Evolutionary conservation across 2,888 invertebrate species (phyloP).

Genomic region (Mythimna lalbum): DNA sequence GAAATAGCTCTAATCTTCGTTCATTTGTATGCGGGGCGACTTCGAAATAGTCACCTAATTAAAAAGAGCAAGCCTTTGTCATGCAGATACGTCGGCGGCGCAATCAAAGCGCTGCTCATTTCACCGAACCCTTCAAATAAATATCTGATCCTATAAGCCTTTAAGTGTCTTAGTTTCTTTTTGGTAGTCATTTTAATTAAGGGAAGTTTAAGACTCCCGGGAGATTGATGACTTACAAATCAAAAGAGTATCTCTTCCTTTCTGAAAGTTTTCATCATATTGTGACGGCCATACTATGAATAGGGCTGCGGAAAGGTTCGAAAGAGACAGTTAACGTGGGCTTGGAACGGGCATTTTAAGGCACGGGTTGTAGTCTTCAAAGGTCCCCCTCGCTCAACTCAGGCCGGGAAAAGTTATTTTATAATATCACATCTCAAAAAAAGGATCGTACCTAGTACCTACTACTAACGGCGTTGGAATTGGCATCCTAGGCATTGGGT

Average conservation of each 20-base stretch:
- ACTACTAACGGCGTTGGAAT: slow-evolving; percentile 16
- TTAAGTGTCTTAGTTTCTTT: slow-evolving; percentile 68
- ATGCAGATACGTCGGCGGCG: slow-evolving; percentile 81
- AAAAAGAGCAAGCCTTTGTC: slow-evolving; percentile 84
- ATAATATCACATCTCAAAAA: too few relatives aligned
- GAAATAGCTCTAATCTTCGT: slow-evolving; percentile 77
- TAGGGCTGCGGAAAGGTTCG: background rate
- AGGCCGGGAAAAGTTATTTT: too few relatives aligned
- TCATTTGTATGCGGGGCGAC: slow-evolving; percentile 83
- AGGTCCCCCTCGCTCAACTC: too few relatives aligned
- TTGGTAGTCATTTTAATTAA: slow-evolving; percentile 71
- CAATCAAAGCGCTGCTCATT: slow-evolving; percentile 77
- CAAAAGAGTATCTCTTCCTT: slow-evolving; percentile 52
- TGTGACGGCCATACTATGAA: slow-evolving; percentile 6
- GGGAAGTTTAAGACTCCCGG: slow-evolving; percentile 48
- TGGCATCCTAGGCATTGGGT: slow-evolving; percentile 11
- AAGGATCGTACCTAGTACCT: too few relatives aligned
- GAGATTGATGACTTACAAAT: slow-evolving; percentile 65
- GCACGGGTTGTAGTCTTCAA: too few relatives aligned
- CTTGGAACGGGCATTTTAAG: too few relatives aligned
- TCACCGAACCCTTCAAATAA: slow-evolving; percentile 77
- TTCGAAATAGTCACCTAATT: slow-evolving; percentile 84
- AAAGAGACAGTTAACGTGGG: too few relatives aligned
- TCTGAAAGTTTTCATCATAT: slow-evolving; percentile 35
- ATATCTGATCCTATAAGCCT: slow-evolving; percentile 71